Conservation (phyloP, 2,113 vertebrate species). For the Onychorhynchus coronatus region DNA sequence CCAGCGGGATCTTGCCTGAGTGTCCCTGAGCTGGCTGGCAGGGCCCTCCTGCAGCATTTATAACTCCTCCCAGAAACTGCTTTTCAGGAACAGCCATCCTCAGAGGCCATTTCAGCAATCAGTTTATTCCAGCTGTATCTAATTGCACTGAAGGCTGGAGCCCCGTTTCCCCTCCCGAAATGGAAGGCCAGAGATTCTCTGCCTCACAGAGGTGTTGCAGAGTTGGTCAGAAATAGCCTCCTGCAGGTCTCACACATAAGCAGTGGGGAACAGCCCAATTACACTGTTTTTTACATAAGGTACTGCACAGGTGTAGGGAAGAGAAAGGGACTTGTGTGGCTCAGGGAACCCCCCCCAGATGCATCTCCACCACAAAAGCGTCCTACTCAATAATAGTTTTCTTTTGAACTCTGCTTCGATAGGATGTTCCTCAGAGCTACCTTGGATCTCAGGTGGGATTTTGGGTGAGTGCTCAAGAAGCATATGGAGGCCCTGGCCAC, state of each 20-base stretch:
- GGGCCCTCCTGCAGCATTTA: neutral
- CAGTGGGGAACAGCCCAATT: neutral
- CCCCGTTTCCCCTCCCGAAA: neutral
- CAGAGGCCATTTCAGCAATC: neutral
- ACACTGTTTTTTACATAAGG: neutral
- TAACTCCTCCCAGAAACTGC: neutral
- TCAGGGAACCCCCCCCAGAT: rapidly evolving
- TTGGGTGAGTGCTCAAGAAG: neutral
- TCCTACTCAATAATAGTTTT: neutral
- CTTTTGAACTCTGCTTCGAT: neutral
- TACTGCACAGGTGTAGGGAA: neutral
- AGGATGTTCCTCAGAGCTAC: neutral
- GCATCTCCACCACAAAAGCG: neutral
- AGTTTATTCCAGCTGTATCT: neutral
- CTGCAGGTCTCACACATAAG: neutral
- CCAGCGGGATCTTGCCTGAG: neutral
- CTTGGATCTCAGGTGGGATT: neutral
- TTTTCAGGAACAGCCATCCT: neutral
- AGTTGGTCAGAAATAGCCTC: neutral
- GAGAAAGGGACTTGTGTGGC: neutral
- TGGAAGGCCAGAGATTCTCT: rapidly evolving
- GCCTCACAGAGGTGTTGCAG: neutral
- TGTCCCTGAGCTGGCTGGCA: neutral
- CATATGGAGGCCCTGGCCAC: neutral
- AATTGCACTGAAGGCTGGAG: neutral